A percentile compares a stretch with the other conserved stretches of the same genome.
Evolutionary conservation across 2,113 vertebrate species (phyloP).

Genomic region (Hyperopisus bebe): DNA sequence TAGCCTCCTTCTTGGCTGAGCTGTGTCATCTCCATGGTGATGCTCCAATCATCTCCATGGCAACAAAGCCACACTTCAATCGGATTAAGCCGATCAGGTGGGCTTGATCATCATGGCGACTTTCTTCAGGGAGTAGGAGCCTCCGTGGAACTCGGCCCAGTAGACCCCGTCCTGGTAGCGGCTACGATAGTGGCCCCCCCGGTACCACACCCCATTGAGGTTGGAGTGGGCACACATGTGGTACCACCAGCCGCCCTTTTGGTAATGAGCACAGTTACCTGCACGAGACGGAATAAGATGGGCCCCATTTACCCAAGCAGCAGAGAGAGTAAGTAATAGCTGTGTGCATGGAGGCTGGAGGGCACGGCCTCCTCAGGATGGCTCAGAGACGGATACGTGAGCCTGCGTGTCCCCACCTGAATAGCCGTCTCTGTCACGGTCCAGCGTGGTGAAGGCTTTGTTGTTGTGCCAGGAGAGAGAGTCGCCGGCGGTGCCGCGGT

Average conservation of each 20-base stretch:
- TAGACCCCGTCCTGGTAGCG: slow-evolving; percentile 85
- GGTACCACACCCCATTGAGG: slow-evolving; percentile 83
- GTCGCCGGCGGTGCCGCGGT: slow-evolving; percentile 75
- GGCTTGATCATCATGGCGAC: slow-evolving; percentile 79
- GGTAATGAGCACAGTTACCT: slow-evolving; percentile 87
- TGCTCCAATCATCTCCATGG: neutral
- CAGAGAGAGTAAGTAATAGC: neutral
- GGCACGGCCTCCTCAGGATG: neutral
- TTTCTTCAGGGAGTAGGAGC: slow-evolving; percentile 78
- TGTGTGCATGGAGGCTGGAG: neutral
- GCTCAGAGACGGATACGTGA: neutral
- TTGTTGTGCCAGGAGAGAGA: slow-evolving; percentile 86
- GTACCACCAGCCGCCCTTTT: slow-evolving; percentile 90
- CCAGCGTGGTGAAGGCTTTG: slow-evolving; percentile 83
- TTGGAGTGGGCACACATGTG: slow-evolving; percentile 87
- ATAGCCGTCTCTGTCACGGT: slow-evolving; percentile 76
- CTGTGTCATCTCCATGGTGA: neutral
- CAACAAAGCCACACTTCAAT: neutral
- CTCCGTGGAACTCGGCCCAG: slow-evolving; percentile 82
- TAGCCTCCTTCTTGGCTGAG: neutral
- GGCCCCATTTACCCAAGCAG: neutral
- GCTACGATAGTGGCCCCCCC: slow-evolving; percentile 79
- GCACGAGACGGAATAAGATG: slow-evolving; percentile 14
- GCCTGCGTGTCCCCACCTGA: slow-evolving; percentile 54
- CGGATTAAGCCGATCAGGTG: slow-evolving; percentile 17